phyloP scores from a whole-genome alignment of 2,888 invertebrate genomes.

The Lucinisca nassula region DNA sequence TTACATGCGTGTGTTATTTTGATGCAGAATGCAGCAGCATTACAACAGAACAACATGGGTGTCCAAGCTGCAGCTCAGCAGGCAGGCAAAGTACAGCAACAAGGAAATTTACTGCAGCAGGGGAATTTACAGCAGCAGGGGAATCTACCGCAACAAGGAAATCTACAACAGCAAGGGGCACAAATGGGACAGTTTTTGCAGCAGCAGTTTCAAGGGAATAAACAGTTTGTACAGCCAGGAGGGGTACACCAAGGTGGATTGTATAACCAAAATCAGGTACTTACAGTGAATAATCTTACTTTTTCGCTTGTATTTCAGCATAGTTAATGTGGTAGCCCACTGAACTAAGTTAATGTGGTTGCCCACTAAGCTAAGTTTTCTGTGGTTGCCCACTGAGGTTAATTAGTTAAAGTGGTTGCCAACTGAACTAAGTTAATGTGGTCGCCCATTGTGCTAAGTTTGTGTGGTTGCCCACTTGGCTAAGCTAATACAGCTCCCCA shows the following conservation, averaged over 20 bases:
- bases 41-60: neutral
- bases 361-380: no score
- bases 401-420: no score
- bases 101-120: neutral
- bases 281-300: no score
- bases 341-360: no score
- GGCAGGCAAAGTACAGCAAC: conserved; percentile 13
- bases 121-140: neutral
- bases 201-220: neutral
- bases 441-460: no score
- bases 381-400: no score
- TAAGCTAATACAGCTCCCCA: no score
- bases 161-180: neutral
- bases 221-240: neutral
- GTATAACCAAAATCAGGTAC: neutral
- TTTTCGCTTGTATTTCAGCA: no score
- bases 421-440: no score
- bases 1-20: no score
- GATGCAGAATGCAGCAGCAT: neutral
- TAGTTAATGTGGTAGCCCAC: no score
- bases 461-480: no score
- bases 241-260: neutral
- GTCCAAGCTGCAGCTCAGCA: conserved; percentile 16
- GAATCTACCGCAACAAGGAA: neutral
- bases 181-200: neutral